Percentiles rank a stretch among this genome's conserved stretches.
Evolutionary conservation across 1,140 invertebrate genomes (phyloP).

Genomic region (Drosophila azteca): DNA sequence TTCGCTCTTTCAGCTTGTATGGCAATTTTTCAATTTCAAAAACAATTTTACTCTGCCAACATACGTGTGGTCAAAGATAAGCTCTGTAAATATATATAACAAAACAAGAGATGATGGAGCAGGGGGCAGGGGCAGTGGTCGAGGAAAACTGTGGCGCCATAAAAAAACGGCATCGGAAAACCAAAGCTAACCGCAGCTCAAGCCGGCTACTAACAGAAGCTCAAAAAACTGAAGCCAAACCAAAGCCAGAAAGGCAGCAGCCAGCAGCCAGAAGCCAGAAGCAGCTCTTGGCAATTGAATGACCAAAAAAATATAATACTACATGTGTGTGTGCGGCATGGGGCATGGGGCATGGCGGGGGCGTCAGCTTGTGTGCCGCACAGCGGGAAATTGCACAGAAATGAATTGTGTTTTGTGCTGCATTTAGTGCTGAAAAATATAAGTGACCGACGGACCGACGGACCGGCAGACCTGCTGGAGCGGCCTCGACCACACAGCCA

Average conservation of each 20-base stretch:
- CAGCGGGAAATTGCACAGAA: conserved; percentile 74
- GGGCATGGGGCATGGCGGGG: background rate
- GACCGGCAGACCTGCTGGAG: conserved; percentile 20
- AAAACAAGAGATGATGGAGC: conserved; percentile 34
- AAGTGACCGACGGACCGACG: conserved; percentile 20
- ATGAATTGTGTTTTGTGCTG: conserved; percentile 77
- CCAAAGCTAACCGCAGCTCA: conserved; percentile 78
- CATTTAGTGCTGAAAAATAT: conserved; percentile 65
- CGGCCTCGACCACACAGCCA: conserved; percentile 25
- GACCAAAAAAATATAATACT: conserved; percentile 69
- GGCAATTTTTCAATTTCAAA: conserved; percentile 82
- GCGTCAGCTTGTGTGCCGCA: conserved; percentile 47
- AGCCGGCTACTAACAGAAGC: conserved; percentile 71
- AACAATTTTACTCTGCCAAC: conserved; percentile 81
- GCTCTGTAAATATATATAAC: conserved; percentile 69
- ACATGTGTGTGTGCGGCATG: conserved; percentile 14
- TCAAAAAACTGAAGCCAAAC: conserved; percentile 65
- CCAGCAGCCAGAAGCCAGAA: conserved; percentile 14
- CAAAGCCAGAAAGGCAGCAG: conserved; percentile 73
- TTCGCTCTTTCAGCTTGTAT: conserved; percentile 70
- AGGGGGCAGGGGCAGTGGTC: background rate
- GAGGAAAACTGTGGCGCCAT: conserved; percentile 42
- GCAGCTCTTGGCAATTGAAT: conserved; percentile 30
- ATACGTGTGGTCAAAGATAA: conserved; percentile 82
- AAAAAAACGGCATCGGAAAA: conserved; percentile 66